These are phyloP conservation scores for Myiotriccus ornatus DNA, from an alignment of 2,797 vertebrate species.

Conservation along the genomic window DNA sequence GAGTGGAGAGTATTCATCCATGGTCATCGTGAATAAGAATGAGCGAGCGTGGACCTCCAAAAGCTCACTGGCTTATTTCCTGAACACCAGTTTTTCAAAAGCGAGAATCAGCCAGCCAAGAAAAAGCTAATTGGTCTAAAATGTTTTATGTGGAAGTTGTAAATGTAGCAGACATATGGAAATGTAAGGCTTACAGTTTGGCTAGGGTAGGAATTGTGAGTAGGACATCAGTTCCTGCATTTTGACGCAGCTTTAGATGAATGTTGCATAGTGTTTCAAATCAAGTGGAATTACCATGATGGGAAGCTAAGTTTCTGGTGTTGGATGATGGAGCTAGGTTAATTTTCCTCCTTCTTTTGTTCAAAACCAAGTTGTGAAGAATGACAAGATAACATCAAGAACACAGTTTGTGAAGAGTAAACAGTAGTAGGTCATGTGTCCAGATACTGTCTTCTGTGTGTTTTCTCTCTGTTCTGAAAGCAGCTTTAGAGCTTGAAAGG, in stretches of 20 bases:
- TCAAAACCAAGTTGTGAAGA: background rate
- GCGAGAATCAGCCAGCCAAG: background rate
- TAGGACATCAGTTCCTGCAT: background rate
- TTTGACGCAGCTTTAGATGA: background rate
- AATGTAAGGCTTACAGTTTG: slow-evolving; percentile 19
- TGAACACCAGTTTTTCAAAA: background rate
- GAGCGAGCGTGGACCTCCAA: background rate
- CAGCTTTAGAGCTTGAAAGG: background rate
- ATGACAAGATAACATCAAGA: background rate
- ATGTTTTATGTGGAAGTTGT: background rate
- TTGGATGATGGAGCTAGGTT: background rate
- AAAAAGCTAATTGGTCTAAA: background rate
- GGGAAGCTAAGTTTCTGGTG: background rate
- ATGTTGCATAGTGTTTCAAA: background rate
- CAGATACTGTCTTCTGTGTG: background rate
- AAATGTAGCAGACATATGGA: background rate
- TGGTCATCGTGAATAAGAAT: background rate
- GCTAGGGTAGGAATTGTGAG: background rate
- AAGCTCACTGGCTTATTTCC: background rate
- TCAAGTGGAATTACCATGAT: background rate
- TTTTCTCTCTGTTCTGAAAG: background rate
- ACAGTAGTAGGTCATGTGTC: background rate
- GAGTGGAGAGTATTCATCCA: background rate
- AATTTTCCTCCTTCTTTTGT: background rate
- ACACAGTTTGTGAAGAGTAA: background rate